These are phyloP conservation scores for Mus pahari DNA, from an alignment of 2,113 vertebrate genomes.

Conservation along the genomic window DNA sequence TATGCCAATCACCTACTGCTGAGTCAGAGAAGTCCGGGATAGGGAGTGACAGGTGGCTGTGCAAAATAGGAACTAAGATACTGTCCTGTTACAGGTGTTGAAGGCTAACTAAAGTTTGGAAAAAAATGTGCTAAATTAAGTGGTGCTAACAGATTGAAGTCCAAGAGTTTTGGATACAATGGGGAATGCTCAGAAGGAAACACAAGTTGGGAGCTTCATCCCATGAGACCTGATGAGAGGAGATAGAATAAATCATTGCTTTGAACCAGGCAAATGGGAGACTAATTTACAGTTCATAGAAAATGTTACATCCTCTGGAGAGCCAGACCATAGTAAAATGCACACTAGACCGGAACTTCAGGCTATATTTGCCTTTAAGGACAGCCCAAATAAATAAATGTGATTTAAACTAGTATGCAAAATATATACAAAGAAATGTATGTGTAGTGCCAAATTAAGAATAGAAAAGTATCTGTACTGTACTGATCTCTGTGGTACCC, in stretches of 20 bases:
- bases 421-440: neutral
- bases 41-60: neutral
- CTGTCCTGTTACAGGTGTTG: too few species aligned
- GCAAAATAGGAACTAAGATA: neutral
- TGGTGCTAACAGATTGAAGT: neutral
- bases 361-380: neutral
- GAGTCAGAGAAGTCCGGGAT: neutral
- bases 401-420: neutral
- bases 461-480: neutral
- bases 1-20: neutral
- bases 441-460: neutral
- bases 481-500: neutral
- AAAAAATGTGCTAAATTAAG: neutral
- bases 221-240: neutral
- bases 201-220: neutral
- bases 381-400: neutral
- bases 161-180: neutral
- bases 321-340: neutral
- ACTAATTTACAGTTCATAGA: neutral
- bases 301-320: neutral
- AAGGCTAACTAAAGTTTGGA: neutral
- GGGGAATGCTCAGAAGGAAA: neutral
- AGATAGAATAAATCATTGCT: neutral
- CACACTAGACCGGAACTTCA: neutral
- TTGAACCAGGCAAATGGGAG: neutral